Percentiles rank a stretch among this genome's conserved stretches.
Evolutionary conservation across 2,113 vertebrate species (phyloP).

Genomic region (Ictidomys tridecemlineatus): DNA sequence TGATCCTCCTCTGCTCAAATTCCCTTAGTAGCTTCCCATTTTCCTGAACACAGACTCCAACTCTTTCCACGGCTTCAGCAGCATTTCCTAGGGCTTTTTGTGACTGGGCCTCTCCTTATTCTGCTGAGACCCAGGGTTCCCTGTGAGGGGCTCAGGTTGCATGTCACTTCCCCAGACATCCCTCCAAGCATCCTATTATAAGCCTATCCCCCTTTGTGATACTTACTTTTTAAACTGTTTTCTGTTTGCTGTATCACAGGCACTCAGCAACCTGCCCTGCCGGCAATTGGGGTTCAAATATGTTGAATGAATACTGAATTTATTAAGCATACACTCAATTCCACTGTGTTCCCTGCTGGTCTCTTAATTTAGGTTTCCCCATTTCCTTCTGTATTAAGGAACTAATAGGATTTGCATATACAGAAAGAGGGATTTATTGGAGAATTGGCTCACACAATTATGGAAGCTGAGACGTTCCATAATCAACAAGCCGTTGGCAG

Average conservation of each 20-base stretch:
- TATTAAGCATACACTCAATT: background rate
- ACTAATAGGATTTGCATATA: background rate
- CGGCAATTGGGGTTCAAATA: background rate
- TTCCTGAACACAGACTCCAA: background rate
- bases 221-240: background rate
- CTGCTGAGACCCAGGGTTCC: background rate
- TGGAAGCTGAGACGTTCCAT: background rate
- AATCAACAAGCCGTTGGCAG: too few relatives aligned
- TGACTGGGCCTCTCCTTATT: background rate
- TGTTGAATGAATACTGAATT: background rate
- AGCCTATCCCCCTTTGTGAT: background rate
- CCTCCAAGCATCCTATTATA: background rate
- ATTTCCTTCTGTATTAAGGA: background rate
- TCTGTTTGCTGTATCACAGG: background rate
- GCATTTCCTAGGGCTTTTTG: background rate
- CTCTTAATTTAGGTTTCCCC: background rate
- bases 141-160: background rate
- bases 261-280: background rate
- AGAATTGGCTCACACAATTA: background rate
- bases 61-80: accelerated
- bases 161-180: background rate
- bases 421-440: background rate
- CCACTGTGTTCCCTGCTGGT: background rate
- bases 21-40: background rate
- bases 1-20: background rate